These are phyloP conservation scores for Coluber constrictor DNA, from an alignment of 2,797 vertebrate species.

Conservation along the genomic window DNA sequence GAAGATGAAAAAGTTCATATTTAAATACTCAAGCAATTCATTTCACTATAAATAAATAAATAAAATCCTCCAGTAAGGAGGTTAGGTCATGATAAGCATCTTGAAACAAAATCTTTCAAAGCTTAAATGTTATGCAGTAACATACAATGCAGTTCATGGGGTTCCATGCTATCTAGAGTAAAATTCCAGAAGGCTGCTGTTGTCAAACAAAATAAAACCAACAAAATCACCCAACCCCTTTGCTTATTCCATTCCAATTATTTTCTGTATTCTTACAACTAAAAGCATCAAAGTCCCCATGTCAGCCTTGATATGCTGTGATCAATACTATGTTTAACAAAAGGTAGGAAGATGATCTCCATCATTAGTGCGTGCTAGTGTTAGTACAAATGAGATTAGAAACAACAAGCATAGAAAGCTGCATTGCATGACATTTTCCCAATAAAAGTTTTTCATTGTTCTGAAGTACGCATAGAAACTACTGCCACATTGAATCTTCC, in stretches of 20 bases:
- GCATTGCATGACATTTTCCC: conserved; percentile 55
- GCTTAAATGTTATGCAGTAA: background rate
- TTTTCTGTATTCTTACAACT: conserved; percentile 49
- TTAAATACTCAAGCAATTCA: background rate
- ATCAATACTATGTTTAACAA: conserved; percentile 53
- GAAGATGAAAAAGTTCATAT: conserved; percentile 36
- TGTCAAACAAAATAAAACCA: conserved; percentile 7
- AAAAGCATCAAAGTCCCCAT: conserved; percentile 43
- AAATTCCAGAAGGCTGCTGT: background rate
- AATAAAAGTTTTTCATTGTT: conserved; percentile 60
- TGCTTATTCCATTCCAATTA: conserved; percentile 38
- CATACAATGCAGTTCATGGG: background rate
- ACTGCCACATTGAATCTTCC: conserved; percentile 34
- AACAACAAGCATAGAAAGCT: conserved; percentile 46
- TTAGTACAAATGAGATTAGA: conserved; percentile 62
- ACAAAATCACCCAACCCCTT: background rate
- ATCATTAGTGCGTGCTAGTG: conserved; percentile 50
- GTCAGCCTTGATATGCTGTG: conserved; percentile 24
- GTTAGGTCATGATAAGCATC: background rate
- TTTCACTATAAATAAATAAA: conserved; percentile 14
- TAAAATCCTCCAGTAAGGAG: background rate
- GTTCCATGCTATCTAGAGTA: background rate
- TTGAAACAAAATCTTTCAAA: background rate
- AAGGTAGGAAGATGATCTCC: conserved; percentile 34
- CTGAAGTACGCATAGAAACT: conserved; percentile 46